Evolutionary conservation across 2,113 vertebrate genomes (phyloP), one percentile per base, ranked within the genome.

Genomic region (Tupaia chinensis): DNA sequence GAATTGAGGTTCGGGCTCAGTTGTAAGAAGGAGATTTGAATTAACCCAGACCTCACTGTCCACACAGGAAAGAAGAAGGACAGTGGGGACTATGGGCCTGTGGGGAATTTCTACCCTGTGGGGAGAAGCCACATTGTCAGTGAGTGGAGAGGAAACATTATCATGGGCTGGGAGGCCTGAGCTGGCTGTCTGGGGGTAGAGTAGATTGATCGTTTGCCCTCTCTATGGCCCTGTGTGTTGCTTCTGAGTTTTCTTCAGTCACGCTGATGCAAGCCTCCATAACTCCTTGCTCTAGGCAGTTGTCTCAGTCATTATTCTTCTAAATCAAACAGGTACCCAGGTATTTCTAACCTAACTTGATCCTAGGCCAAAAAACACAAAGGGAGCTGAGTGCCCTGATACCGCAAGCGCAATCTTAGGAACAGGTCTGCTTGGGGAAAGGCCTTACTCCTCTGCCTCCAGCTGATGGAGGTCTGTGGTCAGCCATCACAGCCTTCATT

Each of bases 41-140:
- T 63, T n/a, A 11, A 6, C 63, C 56, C 14, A 60, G 66, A 22
- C 5, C 25, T 53, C 81, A 12, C 16, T 4, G 2, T 12, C 27
- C 15, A 0, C 7, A 10, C 6, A 1, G 4, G 9, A 32, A 16
- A 7, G 16, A 53, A 72, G 58, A 32, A 16, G n/a, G 32, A 13
- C 17, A 22, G 74, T 58, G 3, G 15, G 44, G 27, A 23, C 22
- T 9, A 2, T n/a, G 23, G n/a, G 19, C 60, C 74, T 58, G 2
- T 11, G 66, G 53, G 81, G 23, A 32, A 58, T 32, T 61, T 68
- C 20, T 0, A 10, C 63, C 29, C 19, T 22, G 8, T 20, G 34
- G 54, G 63, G 20, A 20, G 13, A 54, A 54, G 70, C 56, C 65
- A 56, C 22, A 19, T 9, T 72, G 54, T 44, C 9, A 9, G 23